phyloP scores from a whole-genome alignment of 2,113 vertebrate species.

The Oxyura jamaicensis region DNA sequence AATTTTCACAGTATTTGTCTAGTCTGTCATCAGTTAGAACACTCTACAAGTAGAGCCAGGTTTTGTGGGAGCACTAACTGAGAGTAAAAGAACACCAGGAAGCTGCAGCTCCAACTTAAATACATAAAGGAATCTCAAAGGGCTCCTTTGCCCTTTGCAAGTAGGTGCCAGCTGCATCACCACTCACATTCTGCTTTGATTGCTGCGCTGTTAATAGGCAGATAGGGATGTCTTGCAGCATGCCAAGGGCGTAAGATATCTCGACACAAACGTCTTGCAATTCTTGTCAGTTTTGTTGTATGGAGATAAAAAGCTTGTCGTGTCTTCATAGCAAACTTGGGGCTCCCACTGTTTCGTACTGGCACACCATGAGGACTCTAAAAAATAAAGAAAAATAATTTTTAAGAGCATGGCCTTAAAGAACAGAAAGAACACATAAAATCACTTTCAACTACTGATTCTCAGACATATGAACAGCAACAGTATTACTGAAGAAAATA shows the following conservation, averaged over 20 bases:
- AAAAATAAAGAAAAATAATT: slow-evolving; percentile 11
- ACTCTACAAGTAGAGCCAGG: background rate
- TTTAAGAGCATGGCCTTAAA: background rate
- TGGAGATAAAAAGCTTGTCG: slow-evolving; percentile 95
- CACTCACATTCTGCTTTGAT: slow-evolving; percentile 96
- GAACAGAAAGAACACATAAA: background rate
- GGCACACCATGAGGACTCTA: slow-evolving; percentile 92
- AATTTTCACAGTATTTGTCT: background rate
- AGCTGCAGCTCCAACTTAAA: background rate
- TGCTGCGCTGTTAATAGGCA: slow-evolving; percentile 92
- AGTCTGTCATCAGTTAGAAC: background rate
- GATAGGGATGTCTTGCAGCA: slow-evolving; percentile 91
- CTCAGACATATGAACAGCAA: background rate
- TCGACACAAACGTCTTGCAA: slow-evolving; percentile 90
- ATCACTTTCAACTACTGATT: background rate
- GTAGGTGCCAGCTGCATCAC: background rate
- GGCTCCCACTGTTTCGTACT: slow-evolving; percentile 89
- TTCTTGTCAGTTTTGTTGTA: slow-evolving; percentile 87
- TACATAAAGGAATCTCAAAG: background rate
- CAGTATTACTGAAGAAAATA: background rate
- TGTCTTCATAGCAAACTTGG: slow-evolving; percentile 97
- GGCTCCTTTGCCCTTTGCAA: background rate
- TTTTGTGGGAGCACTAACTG: background rate
- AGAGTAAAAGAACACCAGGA: background rate
- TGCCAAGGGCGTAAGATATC: slow-evolving; percentile 90